Base-by-base conservation (phyloP, 2,113 vertebrate species). In the Panthera tigris region DNA sequence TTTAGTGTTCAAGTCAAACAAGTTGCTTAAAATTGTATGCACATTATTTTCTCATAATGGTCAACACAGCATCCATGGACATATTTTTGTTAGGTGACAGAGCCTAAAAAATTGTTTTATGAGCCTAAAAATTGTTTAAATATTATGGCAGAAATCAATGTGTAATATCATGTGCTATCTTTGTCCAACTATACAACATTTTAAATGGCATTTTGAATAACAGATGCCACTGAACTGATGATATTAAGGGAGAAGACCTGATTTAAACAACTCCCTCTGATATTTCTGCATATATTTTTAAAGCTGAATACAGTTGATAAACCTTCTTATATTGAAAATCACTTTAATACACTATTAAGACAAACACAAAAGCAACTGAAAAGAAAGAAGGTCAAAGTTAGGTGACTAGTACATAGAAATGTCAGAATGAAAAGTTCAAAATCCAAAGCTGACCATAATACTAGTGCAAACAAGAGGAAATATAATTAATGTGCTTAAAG, bases 351-450 rank as follows among this genome's bases (percentile, higher is more conserved):
- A 39, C 66, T 68, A 31, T 50, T 61, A 50, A 86, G 9, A 65
- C 27, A 5, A 79, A n/a, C 15, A 57, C 19, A 92, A 63, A 94
- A 69, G 41, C 4, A 89, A 55, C 9, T n/a, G 16, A 92, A 93
- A 74, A 52, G 23, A 93, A 90, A 92, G 7, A 45, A 79, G 12
- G 25, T 63, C 61, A 91, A 91, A 94, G 33, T 57, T 84, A 91
- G 63, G 50, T 69, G 79, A 86, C 4, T 52, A 25, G 50, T 36
- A 82, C 12, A 50, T n/a, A 86, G 61, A 94, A 87, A 94, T 86
- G 45, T 74, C 81, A 83, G 66, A 82, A 79, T 57, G n/a, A 88
- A 93, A 86, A 92, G 86, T 52, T 91, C 29, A 89, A 29, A 50
- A 52, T 69, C 45, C 65, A 78, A 93, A 95, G 61, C 50, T 94